phyloP scores from a whole-genome alignment of 2,113 vertebrate species.

The Riparia riparia region DNA sequence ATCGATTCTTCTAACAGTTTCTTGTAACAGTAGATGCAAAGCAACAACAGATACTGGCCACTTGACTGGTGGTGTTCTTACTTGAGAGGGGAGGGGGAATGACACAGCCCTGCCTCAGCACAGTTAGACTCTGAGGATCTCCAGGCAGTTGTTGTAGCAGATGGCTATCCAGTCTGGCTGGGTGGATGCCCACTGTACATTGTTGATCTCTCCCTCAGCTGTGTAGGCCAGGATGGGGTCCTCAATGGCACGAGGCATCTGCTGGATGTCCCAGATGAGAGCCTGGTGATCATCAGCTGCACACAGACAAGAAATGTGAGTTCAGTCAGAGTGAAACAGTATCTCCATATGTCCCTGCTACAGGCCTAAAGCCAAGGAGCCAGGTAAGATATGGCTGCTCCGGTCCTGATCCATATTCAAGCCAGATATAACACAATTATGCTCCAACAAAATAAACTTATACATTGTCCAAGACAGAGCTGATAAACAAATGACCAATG shows the following conservation, averaged over 20 bases:
- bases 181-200: constrained; percentile 99
- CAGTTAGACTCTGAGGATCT: constrained; percentile 93
- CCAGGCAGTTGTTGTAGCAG: constrained; percentile 99
- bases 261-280: constrained; percentile 99
- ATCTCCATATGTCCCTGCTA: rapidly evolving
- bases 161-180: constrained; percentile 99
- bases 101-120: constrained; percentile 63
- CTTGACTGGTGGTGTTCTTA: constrained; percentile 76
- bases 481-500: background rate
- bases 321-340: rapidly evolving
- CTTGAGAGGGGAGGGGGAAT: constrained; percentile 70
- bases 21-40: constrained; percentile 77
- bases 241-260: constrained; percentile 98
- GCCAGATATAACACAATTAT: background rate
- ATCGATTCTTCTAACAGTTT: constrained; percentile 68
- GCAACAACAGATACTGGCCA: constrained; percentile 80
- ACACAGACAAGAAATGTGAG: background rate
- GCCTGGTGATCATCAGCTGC: constrained; percentile 98
- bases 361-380: background rate
- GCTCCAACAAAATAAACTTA: background rate
- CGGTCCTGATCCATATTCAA: background rate
- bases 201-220: constrained; percentile 98
- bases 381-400: rapidly evolving
- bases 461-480: background rate
- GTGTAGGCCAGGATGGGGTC: constrained; percentile 99